Evolutionary conservation across 1,140 invertebrate genomes (phyloP).

Genomic region (Danaus melanippus): DNA sequence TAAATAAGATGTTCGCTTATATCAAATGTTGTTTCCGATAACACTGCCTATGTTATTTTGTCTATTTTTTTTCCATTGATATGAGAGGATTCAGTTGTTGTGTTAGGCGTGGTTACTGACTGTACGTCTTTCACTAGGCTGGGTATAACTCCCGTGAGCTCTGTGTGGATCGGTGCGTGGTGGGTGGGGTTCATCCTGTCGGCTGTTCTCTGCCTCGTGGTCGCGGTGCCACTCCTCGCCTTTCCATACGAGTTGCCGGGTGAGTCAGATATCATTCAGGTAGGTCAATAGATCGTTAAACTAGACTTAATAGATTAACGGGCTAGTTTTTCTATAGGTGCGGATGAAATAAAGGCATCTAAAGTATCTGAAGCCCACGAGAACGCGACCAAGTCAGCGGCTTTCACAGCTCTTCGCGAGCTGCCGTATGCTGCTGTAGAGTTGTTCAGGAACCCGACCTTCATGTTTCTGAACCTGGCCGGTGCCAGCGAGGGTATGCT

Average conservation of each 20-base stretch:
- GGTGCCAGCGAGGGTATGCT: constrained; percentile 85
- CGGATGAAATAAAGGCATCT: constrained; percentile 76
- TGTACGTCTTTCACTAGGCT: constrained; percentile 58
- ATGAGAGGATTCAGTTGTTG: no score
- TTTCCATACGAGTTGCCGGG: constrained; percentile 82
- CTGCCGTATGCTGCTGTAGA: constrained; percentile 78
- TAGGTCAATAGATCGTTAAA: background rate
- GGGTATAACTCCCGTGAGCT: constrained; percentile 80
- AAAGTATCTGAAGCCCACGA: constrained; percentile 81
- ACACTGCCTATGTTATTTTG: no score
- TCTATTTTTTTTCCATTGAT: no score
- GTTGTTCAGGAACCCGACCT: constrained; percentile 83
- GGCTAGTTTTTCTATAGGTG: constrained; percentile 57
- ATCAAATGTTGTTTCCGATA: no score
- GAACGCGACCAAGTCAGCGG: constrained; percentile 60
- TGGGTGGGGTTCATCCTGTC: constrained; percentile 86
- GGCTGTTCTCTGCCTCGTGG: constrained; percentile 76
- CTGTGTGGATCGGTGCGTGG: constrained; percentile 90
- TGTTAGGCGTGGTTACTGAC: no score
- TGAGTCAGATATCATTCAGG: constrained; percentile 29
- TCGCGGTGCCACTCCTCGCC: constrained; percentile 80
- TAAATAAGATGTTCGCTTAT: no score
- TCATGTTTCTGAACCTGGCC: constrained; percentile 85
- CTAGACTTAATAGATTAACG: constrained; percentile 1
- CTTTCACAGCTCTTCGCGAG: constrained; percentile 76